Conservation (phyloP, 2,888 invertebrate genomes). For the Synergus umbraculus region DNA sequence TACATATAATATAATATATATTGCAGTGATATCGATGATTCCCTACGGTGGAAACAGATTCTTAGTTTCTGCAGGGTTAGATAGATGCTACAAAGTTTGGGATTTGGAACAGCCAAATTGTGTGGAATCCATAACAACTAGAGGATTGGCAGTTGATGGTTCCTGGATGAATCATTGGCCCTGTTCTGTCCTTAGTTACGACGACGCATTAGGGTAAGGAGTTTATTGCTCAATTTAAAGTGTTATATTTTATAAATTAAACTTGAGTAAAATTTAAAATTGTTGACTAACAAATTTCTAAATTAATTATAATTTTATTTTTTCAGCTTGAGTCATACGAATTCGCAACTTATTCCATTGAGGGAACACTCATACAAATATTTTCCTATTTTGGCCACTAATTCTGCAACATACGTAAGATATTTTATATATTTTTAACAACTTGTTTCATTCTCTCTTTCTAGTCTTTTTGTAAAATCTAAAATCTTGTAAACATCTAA, state of each 20-base stretch:
- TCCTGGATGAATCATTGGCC: constrained; percentile 80
- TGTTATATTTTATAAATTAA: constrained; percentile 4
- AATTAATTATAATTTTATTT: constrained; percentile 6
- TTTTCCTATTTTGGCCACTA: constrained; percentile 73
- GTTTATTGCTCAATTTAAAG: constrained; percentile 22
- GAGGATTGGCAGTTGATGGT: constrained; percentile 77
- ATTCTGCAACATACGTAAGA: constrained; percentile 75
- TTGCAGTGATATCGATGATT: constrained; percentile 75
- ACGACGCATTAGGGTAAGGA: constrained; percentile 76
- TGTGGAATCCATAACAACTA: constrained; percentile 74
- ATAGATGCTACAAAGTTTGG: constrained; percentile 85
- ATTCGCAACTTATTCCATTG: constrained; percentile 70
- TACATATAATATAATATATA: not conserved
- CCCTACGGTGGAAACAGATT: constrained; percentile 82
- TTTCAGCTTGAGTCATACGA: constrained; percentile 71
- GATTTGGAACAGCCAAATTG: constrained; percentile 79
- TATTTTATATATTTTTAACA: constrained; percentile 27
- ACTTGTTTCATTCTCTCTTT: constrained; percentile 2
- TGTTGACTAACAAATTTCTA: not conserved
- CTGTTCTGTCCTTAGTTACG: constrained; percentile 74
- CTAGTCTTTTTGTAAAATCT: not conserved
- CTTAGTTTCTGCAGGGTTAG: constrained; percentile 83
- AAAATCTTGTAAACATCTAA: constrained; percentile 19
- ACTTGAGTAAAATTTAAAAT: not conserved
- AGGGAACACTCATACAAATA: constrained; percentile 73